Base-by-base conservation (phyloP, 1,140 invertebrate genomes). In the Drosophila elegans region DNA sequence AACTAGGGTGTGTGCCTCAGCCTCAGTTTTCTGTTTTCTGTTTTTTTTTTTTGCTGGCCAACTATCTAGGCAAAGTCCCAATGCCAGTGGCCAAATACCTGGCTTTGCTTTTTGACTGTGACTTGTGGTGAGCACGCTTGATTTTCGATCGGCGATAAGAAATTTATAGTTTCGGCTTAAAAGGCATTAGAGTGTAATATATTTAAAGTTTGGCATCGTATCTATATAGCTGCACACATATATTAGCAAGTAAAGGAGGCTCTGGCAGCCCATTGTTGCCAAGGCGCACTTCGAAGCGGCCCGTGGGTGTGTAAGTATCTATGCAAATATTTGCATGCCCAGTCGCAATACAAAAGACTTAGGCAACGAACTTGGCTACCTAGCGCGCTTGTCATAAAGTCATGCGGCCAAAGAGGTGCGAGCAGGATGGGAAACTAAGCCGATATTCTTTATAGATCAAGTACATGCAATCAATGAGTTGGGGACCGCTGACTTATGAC, bases 141-240 rank as follows among this genome's bases (percentile, higher is more conserved):
- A 86, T 86, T 79, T 86, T 86, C 84, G 75, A 88, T 86, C 71
- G 69, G 72, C 83, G 83, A 86, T 86, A 86, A 86, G 83, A 86
- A 86, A 86, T 86, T 86, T 86, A 86, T 86, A 86, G 83, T 86
- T 86, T 88, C 83, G 75, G 83, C 81, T 88, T 86, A 88, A 86
- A 86, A 86, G 83, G 80, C 83, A 88, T 86, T 86, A 83, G 83
- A 86, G 79, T 79, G 83, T 86, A 86, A 86, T 86, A 86, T 86
- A 86, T 86, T 88, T 88, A 68, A 81, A 89, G 72, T 84, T 80
- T 72, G 80, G 76, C 80, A 80, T 76, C 78, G 78, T 81, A 81
- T 72, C 73, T 81, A 49, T 51, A 74, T 57, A 74, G 51, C 72
- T 57, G 16, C 16, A 21, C 16, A 74, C 71, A 64, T 75, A 74